These are phyloP conservation scores for Itoplectis maculator DNA, from an alignment of 2,888 invertebrate genomes.

Conservation along the genomic window DNA sequence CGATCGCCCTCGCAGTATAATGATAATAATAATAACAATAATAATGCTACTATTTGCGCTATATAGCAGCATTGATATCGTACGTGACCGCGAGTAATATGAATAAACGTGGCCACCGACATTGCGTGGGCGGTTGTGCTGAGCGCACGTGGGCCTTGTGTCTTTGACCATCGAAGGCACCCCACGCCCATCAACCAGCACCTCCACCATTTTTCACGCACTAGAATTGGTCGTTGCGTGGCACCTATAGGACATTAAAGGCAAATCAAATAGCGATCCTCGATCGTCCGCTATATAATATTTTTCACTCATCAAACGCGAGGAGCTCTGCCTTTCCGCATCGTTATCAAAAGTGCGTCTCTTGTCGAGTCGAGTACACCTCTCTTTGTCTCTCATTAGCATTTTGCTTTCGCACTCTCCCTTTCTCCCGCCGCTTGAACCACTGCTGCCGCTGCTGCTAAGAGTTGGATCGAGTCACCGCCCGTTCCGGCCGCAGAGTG, in stretches of 20 bases:
- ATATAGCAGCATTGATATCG: slow-evolving; percentile 50
- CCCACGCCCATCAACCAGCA: slow-evolving; percentile 74
- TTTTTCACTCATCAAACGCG: not conserved
- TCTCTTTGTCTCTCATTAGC: slow-evolving; percentile 27
- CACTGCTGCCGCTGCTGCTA: not conserved
- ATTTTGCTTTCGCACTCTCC: slow-evolving; percentile 44
- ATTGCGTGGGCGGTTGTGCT: slow-evolving; percentile 51
- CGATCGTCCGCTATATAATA: not conserved
- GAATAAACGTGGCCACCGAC: slow-evolving; percentile 53
- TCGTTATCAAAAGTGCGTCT: not conserved
- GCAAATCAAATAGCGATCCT: not conserved
- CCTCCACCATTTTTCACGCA: slow-evolving; percentile 67
- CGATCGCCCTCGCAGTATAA: slow-evolving; percentile 30
- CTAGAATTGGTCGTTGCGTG: slow-evolving; percentile 31
- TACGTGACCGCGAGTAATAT: slow-evolving; percentile 56
- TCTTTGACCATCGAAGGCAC: slow-evolving; percentile 56
- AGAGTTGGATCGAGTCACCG: slow-evolving; percentile 28
- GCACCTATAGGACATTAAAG: no score
- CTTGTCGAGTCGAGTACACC: not conserved
- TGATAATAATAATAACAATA: slow-evolving; percentile 34
- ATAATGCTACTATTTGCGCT: slow-evolving; percentile 10
- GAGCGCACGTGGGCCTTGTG: slow-evolving; percentile 57
- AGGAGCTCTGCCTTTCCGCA: not conserved
- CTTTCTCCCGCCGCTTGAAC: no score
- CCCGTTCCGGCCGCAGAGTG: slow-evolving; percentile 27